These are phyloP conservation scores for Miltochrista miniata DNA, from an alignment of 2,888 invertebrate species.

Conservation along the genomic window DNA sequence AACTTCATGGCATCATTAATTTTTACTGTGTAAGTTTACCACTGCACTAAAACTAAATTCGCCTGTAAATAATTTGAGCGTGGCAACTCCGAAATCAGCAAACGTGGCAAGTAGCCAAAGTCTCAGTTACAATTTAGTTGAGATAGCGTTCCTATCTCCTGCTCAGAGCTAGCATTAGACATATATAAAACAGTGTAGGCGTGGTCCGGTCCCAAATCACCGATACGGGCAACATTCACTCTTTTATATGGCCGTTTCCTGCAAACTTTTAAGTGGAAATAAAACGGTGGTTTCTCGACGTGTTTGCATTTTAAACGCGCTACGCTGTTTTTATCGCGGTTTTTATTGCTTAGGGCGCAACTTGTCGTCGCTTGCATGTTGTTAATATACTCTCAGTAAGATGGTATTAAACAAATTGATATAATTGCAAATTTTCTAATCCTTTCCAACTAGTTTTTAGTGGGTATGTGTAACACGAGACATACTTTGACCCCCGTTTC, in stretches of 20 bases:
- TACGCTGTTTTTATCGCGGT: conserved; percentile 51
- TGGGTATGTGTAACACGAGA: no score
- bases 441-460: no score
- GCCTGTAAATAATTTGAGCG: conserved; percentile 32
- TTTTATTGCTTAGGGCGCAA: conserved; percentile 47
- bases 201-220: conserved; percentile 49
- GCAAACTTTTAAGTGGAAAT: conserved; percentile 66
- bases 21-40: not conserved
- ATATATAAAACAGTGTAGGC: conserved; percentile 38
- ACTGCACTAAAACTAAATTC: conserved; percentile 22
- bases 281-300: conserved; percentile 53
- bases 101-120: conserved; percentile 46
- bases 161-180: conserved; percentile 30
- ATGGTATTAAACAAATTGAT: conserved; percentile 14
- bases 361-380: conserved; percentile 40
- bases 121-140: conserved; percentile 40
- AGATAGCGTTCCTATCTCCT: conserved; percentile 48
- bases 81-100: conserved; percentile 29
- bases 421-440: no score
- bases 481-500: no score
- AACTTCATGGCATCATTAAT: not conserved
- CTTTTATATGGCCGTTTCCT: conserved; percentile 57
- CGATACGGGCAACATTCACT: conserved; percentile 57
- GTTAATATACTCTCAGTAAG: conserved; percentile 34
- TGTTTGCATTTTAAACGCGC: conserved; percentile 46